Base-by-base conservation (phyloP, 2,888 invertebrate genomes). In the Phaedon cochleariae region DNA sequence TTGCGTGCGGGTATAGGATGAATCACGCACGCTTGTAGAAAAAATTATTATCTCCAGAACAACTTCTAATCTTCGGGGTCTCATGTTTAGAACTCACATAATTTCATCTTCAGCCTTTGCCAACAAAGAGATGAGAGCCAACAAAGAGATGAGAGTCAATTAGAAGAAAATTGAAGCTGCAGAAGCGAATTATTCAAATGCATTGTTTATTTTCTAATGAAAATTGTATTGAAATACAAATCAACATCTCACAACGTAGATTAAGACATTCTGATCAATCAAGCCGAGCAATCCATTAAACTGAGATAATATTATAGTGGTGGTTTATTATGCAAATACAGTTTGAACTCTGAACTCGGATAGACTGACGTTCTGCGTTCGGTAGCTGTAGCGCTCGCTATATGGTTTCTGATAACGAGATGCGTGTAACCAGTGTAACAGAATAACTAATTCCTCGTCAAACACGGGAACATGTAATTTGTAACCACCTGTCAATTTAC, bases 401-500 rank as follows among this genome's bases (percentile, higher is more conserved):
- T 61, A 61, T 61, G 54, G 61, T n/a, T 54, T 37, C 45, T 46
- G 45, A 61, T 53, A 54, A 45, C 37, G 31, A 54, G 37, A 37
- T 61, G n/a, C 45, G 53, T 59, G 53, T 61, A 54, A 46, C 54
- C 48, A 41, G 41, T 41, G 15, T 41, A 41, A 41, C 41, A 41
- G 54, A 61, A 54, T 61, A 53, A 41, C 10, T 41, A 61, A 54
- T 61, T 54, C 61, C 46, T 54, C 48, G 61, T 61, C 61, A 61
- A 61, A 61, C 61, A 61, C 54, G 41, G 52, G 26, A 45, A 61
- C 48, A 31, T 48, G 54, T 61, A 54, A 54, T 61, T 61, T 61
- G 61, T 61, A 61, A 46, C 54, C 46, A 61, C 46, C 61, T 61
- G 54, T 61, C 61, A 61, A 61, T 61, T 46, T 26, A 45, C 46